These are phyloP conservation scores for Rhopilema esculentum DNA, from an alignment of 30 jellyfish, hydroid and myxozoan genomes.

Conservation along the genomic window DNA sequence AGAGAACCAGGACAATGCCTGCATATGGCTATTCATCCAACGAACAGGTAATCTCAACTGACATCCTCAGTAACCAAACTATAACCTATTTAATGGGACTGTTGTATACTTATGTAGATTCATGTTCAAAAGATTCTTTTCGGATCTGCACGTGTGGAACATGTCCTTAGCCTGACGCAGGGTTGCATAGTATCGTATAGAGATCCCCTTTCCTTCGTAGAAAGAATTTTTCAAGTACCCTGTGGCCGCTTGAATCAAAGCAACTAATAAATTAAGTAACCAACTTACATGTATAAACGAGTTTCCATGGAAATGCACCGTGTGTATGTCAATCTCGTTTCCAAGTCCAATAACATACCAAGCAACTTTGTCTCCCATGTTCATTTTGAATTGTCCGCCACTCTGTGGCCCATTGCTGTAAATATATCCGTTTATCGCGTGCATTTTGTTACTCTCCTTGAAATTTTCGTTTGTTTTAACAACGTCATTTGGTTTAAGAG, in stretches of 20 bases:
- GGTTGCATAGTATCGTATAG: no score
- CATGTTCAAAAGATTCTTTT: no score
- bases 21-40: no score
- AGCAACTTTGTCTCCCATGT: conserved; percentile 54
- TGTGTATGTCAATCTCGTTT: conserved; percentile 71
- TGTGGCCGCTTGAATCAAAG: not conserved
- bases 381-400: conserved; percentile 62
- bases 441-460: conserved; percentile 73
- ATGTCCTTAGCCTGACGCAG: no score
- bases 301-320: conserved; percentile 81
- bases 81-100: no score
- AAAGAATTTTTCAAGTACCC: not conserved
- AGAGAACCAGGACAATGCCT: no score
- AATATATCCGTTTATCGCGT: conserved; percentile 63
- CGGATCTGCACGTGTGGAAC: no score
- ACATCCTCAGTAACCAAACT: no score
- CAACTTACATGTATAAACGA: conserved; percentile 60
- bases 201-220: no score
- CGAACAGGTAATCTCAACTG: no score
- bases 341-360: conserved; percentile 74
- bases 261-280: not conserved
- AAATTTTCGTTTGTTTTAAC: conserved; percentile 39
- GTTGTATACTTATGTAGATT: no score
- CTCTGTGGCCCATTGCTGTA: conserved; percentile 69
- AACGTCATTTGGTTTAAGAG: conserved; percentile 27